Evolutionary conservation across 2,797 vertebrate genomes (phyloP).

Genomic region (Sylvilagus floridanus): DNA sequence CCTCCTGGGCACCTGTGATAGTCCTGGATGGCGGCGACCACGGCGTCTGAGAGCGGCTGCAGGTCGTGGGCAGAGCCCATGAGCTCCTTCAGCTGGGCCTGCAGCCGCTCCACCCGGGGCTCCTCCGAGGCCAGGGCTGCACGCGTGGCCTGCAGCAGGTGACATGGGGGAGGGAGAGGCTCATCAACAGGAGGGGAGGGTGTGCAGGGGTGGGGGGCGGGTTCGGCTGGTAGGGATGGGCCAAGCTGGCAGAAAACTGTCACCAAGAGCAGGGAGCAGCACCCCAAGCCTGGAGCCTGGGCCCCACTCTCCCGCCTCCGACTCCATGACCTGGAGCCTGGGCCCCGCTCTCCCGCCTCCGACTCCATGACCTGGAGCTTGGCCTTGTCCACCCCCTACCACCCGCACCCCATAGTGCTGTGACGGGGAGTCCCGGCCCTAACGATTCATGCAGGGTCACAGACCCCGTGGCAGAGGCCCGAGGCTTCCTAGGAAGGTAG

Average conservation of each 20-base stretch:
- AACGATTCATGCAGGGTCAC: too few species aligned
- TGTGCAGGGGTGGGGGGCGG: not conserved
- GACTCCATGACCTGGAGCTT: accelerated
- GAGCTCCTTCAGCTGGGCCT: constrained; percentile 93
- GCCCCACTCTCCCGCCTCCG: accelerated
- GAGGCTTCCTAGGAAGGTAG: not conserved
- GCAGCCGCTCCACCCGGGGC: constrained; percentile 90
- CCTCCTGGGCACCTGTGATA: constrained; percentile 91
- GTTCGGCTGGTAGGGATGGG: accelerated
- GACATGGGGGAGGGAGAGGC: accelerated
- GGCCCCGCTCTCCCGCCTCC: not conserved
- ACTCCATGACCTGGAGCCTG: not conserved
- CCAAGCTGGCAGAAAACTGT: not conserved
- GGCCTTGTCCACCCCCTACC: accelerated
- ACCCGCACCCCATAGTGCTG: accelerated
- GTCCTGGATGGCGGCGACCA: constrained; percentile 92
- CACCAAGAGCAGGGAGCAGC: accelerated
- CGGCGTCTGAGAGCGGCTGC: constrained; percentile 89
- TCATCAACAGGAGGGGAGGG: accelerated
- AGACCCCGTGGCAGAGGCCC: not conserved
- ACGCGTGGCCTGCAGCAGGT: constrained; percentile 88
- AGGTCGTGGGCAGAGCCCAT: constrained; percentile 91
- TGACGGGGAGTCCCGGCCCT: accelerated
- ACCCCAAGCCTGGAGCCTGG: accelerated
- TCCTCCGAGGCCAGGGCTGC: constrained; percentile 90